Base-by-base conservation (phyloP, 2,113 vertebrate species). In the Heliornis fulica region DNA sequence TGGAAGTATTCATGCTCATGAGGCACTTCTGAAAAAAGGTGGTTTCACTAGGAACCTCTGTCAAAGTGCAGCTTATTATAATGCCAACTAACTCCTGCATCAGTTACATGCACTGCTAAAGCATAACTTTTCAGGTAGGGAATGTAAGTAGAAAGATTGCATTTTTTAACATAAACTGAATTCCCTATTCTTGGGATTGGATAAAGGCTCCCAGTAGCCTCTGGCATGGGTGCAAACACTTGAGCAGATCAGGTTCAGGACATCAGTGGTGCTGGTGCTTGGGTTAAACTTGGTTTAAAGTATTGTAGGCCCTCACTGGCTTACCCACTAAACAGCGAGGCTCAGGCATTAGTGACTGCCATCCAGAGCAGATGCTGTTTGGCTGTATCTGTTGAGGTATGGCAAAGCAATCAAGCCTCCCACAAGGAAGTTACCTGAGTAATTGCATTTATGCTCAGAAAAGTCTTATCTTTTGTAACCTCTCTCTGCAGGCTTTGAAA, bases 21-120 rank as follows among this genome's bases (percentile, higher is more conserved):
- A 89, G 65, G 41, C 18, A 85, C 41, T n/a, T n/a, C 82, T 79
- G 36, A 87, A 95, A 85, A 69, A 19, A 57, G 10, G 29, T 82
- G 4, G 4, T 70, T 87, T 91, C 48, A 68, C 53, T 1, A 3
- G 25, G 34, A 45, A 56, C 12, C 32, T 68, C 17, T 89, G 34
- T 13, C 65, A 74, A 53, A 8, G 23, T 70, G 38, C 41, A 77
- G 4, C 18, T 88, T 23, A 6, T 69, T 83, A 51, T 21, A 74
- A 20, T 89, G 54, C 48, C 40, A 45, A 4, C 32, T 40, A 51
- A 79, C 21, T 85, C 61, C 65, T 78, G 7, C 51, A 29, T 38
- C 5, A 10, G 23, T 68, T 94, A 43, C 12, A 4, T 34, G 16
- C 43, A 11, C 51, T 51, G 48, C 59, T 60, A 56, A 84, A 56